phyloP scores from a whole-genome alignment of 2,113 vertebrate genomes.

The Calyptomena viridis region DNA sequence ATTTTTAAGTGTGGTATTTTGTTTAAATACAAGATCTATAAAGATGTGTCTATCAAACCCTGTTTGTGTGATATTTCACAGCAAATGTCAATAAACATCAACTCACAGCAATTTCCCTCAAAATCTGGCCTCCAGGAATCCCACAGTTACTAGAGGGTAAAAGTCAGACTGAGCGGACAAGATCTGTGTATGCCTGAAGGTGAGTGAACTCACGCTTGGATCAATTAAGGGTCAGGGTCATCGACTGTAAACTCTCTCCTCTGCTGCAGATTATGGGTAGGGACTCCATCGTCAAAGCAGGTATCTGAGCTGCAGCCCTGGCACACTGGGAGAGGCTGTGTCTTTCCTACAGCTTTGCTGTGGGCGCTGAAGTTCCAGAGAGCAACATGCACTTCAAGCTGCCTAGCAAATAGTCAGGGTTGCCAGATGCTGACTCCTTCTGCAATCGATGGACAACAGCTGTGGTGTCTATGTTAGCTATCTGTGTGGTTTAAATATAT shows the following conservation, averaged over 20 bases:
- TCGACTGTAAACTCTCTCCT: not conserved
- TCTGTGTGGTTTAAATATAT: not conserved
- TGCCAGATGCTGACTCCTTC: not conserved
- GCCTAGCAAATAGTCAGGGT: not conserved
- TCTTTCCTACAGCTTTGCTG: not conserved
- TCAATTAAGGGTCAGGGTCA: not conserved
- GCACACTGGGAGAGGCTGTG: not conserved
- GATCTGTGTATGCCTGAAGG: not conserved
- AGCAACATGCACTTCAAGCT: not conserved
- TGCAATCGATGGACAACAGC: not conserved
- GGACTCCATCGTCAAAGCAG: not conserved
- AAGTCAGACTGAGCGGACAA: not conserved
- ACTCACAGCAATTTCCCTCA: not conserved
- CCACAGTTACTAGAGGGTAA: not conserved
- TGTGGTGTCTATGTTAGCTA: not conserved
- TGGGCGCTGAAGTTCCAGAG: not conserved
- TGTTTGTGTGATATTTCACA: not conserved
- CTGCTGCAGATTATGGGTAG: not conserved
- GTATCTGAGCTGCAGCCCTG: not conserved
- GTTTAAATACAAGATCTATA: not conserved
- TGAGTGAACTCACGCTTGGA: not conserved
- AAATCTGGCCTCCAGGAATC: not conserved
- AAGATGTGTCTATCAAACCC: not conserved
- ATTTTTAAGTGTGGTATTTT: not conserved
- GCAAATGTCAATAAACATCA: slow-evolving; percentile 8